A percentile compares a stretch with the other conserved stretches of the same genome.
phyloP scores from a whole-genome alignment of 2,888 invertebrate species.

The Aphodius granarius region DNA sequence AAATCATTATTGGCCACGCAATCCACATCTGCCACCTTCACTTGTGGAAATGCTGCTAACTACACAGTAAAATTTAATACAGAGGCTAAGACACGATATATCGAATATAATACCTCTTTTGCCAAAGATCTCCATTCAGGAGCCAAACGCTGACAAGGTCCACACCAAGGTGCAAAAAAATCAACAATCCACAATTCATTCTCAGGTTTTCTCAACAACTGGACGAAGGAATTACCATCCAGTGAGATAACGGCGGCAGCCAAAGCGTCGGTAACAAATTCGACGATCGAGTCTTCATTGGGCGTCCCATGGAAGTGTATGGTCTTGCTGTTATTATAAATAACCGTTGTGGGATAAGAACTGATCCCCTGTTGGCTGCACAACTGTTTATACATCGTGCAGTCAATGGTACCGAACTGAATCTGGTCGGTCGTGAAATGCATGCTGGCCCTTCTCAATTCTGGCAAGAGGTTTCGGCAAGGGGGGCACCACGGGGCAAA shows the following conservation, averaged over 20 bases:
- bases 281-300: slow-evolving; percentile 61
- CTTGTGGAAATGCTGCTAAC: slow-evolving; percentile 54
- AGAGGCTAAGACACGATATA: not conserved
- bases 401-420: slow-evolving; percentile 69
- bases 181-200: slow-evolving; percentile 69
- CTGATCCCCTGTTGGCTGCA: slow-evolving; percentile 63
- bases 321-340: slow-evolving; percentile 62
- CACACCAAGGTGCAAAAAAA: slow-evolving; percentile 76
- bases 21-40: slow-evolving; percentile 68
- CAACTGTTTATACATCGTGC: slow-evolving; percentile 62
- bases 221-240: slow-evolving; percentile 58
- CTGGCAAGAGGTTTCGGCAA: slow-evolving; percentile 69
- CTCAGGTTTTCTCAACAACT: slow-evolving; percentile 57
- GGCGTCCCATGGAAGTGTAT: slow-evolving; percentile 64
- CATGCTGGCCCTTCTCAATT: slow-evolving; percentile 65
- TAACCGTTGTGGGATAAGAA: slow-evolving; percentile 70
- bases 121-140: slow-evolving; percentile 70
- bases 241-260: slow-evolving; percentile 60
- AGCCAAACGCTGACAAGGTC: slow-evolving; percentile 69
- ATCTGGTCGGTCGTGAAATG: slow-evolving; percentile 54
- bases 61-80: slow-evolving; percentile 35
- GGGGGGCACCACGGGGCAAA: slow-evolving; percentile 81
- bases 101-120: slow-evolving; percentile 51
- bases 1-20: slow-evolving; percentile 62
- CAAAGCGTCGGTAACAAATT: slow-evolving; percentile 64